These are phyloP conservation scores for Sarcophaga variegata DNA, from an alignment of 2,888 invertebrate species.

Conservation along the genomic window DNA sequence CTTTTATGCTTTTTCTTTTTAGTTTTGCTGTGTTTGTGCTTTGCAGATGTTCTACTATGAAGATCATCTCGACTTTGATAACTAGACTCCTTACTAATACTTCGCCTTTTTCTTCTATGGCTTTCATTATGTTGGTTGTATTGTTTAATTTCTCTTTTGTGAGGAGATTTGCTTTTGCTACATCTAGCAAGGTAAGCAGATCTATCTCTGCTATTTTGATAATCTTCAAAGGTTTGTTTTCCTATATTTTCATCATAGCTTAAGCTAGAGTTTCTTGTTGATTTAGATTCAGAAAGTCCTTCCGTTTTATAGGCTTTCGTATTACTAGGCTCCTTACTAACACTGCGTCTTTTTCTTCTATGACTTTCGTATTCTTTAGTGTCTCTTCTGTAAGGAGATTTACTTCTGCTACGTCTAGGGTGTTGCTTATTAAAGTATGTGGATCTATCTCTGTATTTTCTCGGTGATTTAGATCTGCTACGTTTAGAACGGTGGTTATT, in stretches of 20 bases:
- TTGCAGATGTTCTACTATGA: neutral
- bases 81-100: neutral
- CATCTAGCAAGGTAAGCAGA: neutral
- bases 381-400: neutral
- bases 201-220: neutral
- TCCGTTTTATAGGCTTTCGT: neutral
- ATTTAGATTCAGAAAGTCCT: neutral
- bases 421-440: neutral
- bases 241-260: neutral
- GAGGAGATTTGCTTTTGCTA: neutral
- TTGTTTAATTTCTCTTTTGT: neutral
- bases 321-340: neutral
- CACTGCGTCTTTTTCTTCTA: neutral
- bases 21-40: neutral
- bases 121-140: neutral
- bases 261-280: neutral
- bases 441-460: neutral
- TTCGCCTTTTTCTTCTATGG: neutral
- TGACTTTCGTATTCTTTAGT: neutral
- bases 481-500: neutral
- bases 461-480: neutral
- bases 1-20: conserved; percentile 20
- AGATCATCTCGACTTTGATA: conserved; percentile 19
- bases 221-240: neutral
- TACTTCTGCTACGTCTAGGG: neutral